These are phyloP conservation scores for Trichonephila inaurata DNA, from an alignment of 1,140 invertebrate species.

Conservation along the genomic window DNA sequence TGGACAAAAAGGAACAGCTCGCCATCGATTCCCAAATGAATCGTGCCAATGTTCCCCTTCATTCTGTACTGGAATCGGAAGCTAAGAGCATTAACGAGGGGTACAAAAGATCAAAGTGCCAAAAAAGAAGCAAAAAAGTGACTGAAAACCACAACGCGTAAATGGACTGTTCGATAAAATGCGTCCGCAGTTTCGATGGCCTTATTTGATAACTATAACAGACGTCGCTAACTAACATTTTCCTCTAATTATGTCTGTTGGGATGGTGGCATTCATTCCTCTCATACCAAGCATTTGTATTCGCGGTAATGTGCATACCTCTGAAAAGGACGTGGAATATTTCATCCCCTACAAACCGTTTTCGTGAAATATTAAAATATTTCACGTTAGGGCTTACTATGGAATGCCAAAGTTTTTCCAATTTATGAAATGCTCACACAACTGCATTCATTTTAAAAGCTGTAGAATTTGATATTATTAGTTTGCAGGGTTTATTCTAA, in stretches of 20 bases:
- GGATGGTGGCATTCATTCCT: not conserved
- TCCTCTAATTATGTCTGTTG: not conserved
- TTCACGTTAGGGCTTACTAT: no score
- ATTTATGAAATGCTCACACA: no score
- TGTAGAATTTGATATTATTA: no score
- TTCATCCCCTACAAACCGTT: no score
- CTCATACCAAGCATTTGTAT: not conserved
- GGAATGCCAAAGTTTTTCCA: no score
- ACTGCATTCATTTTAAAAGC: no score
- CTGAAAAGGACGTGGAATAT: no score
- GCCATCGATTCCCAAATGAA: conserved; percentile 34
- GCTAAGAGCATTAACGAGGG: conserved; percentile 9
- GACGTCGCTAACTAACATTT: not conserved
- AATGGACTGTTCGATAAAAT: conserved; percentile 7
- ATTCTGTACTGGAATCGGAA: conserved; percentile 25
- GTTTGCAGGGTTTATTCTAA: no score
- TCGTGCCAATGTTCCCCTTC: conserved; percentile 10
- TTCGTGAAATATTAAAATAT: no score
- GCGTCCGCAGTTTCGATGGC: not conserved
- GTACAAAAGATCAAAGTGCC: conserved; percentile 16
- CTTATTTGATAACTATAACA: not conserved
- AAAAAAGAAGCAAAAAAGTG: not conserved
- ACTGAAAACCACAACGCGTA: not conserved
- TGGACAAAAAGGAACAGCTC: conserved; percentile 44
- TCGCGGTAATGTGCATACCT: not conserved